Conservation (phyloP, 23 tunicate genomes). For the Ascidia mentula region DNA sequence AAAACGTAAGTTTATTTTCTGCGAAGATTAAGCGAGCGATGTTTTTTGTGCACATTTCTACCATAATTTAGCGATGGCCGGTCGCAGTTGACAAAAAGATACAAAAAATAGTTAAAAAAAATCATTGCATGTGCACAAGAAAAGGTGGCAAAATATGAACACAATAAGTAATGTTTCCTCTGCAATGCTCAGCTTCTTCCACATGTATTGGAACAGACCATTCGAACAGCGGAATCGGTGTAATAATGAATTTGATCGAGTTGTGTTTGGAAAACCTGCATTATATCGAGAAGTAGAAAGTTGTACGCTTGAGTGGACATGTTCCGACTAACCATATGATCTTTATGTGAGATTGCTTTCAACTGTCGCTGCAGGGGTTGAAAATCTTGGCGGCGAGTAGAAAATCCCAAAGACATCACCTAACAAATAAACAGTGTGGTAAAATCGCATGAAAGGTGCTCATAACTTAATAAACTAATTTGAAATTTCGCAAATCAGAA, state of each 20-base stretch:
- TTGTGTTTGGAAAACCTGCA: background rate
- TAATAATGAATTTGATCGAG: background rate
- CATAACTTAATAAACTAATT: background rate
- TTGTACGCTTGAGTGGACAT: background rate
- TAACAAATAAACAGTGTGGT: background rate
- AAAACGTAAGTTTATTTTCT: too few species aligned
- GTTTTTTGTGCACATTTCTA: too few species aligned
- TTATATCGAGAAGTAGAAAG: too few species aligned
- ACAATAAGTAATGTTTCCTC: too few species aligned
- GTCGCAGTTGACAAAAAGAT: too few species aligned
- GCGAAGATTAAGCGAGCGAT: too few species aligned
- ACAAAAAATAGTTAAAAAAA: too few species aligned
- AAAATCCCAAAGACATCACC: background rate
- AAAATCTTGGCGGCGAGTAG: background rate
- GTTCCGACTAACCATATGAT: background rate
- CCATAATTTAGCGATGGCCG: too few species aligned
- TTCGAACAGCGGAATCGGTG: background rate
- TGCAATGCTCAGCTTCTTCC: background rate
- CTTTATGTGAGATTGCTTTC: background rate
- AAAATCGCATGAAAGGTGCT: background rate
- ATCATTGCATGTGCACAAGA: too few species aligned
- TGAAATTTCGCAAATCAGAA: background rate
- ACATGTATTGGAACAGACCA: background rate
- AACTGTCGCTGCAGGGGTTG: background rate
- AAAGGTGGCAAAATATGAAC: too few species aligned